Conservation (phyloP, 1,140 invertebrate species). For the Caenorhabditis inopinata region DNA sequence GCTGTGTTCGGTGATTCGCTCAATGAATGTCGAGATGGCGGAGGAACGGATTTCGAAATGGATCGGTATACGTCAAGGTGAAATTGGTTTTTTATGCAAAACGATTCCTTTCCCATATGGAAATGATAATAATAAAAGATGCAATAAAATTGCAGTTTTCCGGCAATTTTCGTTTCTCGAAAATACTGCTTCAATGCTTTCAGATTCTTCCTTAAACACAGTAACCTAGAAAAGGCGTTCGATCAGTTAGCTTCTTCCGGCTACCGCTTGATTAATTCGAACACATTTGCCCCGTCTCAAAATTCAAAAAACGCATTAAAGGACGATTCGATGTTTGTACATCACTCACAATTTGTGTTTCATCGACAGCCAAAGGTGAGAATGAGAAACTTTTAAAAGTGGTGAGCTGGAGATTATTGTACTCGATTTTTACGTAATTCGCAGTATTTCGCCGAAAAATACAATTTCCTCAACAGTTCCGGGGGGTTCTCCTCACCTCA, state of each 20-base stretch:
- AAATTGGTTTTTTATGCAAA: neutral
- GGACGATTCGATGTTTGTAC: slow-evolving; percentile 36
- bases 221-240: slow-evolving; percentile 38
- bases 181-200: neutral
- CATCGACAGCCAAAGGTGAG: slow-evolving; percentile 29
- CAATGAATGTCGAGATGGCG: slow-evolving; percentile 39
- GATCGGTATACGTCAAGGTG: slow-evolving; percentile 40
- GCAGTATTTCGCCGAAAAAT: too few relatives aligned
- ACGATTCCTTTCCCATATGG: too few relatives aligned
- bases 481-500: too few relatives aligned
- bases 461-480: too few relatives aligned
- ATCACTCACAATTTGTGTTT: slow-evolving; percentile 42
- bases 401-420: too few relatives aligned
- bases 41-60: slow-evolving; percentile 31
- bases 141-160: too few relatives aligned
- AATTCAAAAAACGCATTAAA: neutral
- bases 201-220: slow-evolving; percentile 42
- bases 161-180: too few relatives aligned
- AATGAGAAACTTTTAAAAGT: neutral
- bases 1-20: slow-evolving; percentile 33
- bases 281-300: slow-evolving; percentile 26
- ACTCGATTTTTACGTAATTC: too few relatives aligned
- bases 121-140: too few relatives aligned
- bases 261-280: slow-evolving; percentile 27
- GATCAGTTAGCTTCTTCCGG: slow-evolving; percentile 27